Evolutionary conservation across 2,797 vertebrate species (phyloP).

Genomic region (Platalea minor): DNA sequence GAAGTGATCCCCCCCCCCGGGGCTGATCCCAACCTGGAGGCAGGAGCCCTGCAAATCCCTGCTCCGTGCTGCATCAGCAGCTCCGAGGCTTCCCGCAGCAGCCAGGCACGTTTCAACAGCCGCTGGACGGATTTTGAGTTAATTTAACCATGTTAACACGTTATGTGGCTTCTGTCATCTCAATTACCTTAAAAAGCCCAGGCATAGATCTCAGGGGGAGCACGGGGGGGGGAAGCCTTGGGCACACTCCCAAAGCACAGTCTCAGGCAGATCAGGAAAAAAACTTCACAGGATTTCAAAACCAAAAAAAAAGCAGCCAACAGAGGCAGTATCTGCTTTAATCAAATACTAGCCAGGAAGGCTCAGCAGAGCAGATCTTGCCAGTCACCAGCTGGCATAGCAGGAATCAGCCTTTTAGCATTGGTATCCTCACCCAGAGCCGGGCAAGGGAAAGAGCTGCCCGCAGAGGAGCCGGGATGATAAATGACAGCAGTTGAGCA

Average conservation of each 20-base stretch:
- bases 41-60: background rate
- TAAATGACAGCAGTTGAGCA: conserved; percentile 32
- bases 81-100: background rate
- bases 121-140: background rate
- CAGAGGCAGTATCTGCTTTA: background rate
- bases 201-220: background rate
- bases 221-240: background rate
- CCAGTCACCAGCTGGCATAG: background rate
- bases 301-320: background rate
- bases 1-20: background rate
- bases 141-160: background rate
- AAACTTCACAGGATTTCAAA: background rate
- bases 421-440: background rate
- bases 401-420: conserved; percentile 7
- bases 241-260: background rate
- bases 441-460: background rate
- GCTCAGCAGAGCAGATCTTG: background rate
- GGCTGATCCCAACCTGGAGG: background rate
- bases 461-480: background rate
- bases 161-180: background rate
- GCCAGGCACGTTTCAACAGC: background rate
- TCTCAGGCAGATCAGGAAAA: background rate
- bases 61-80: background rate
- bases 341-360: background rate
- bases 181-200: conserved; percentile 2